Conservation (phyloP, 2,888 invertebrate species). For the Hirtodrosophila histrioides region DNA sequence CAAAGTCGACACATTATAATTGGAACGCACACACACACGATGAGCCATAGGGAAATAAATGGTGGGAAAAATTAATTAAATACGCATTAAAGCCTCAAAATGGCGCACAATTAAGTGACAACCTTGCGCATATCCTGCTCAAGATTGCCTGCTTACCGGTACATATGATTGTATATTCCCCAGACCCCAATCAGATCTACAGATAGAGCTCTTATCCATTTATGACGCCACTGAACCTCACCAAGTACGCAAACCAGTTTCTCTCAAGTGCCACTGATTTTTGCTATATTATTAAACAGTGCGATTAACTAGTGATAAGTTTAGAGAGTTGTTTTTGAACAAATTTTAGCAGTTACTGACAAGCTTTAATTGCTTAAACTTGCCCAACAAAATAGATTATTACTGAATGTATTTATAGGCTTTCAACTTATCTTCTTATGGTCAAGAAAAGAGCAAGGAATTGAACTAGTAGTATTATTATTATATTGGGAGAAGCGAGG, state of each 20-base stretch:
- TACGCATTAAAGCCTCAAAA: constrained; percentile 30
- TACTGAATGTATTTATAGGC: no score
- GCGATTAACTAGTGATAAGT: constrained; percentile 10
- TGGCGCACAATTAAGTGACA: constrained; percentile 16
- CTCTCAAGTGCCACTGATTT: constrained; percentile 25
- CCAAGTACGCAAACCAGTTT: constrained; percentile 56
- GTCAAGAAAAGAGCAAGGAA: no score
- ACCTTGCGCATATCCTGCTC: constrained; percentile 53
- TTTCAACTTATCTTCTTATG: no score
- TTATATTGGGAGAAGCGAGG: no score
- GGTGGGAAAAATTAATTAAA: constrained; percentile 49
- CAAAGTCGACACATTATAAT: constrained; percentile 58
- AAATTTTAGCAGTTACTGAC: constrained; percentile 1
- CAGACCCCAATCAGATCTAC: neutral
- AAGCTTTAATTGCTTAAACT: no score
- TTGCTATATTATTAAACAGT: neutral
- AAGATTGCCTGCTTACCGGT: constrained; percentile 16
- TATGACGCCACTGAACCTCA: constrained; percentile 54
- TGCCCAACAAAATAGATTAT: no score
- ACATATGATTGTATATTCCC: neutral
- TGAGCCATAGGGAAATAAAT: constrained; percentile 13
- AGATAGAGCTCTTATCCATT: constrained; percentile 42
- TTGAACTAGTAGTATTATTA: no score
- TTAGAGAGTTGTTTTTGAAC: constrained; percentile 15
- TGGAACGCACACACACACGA: constrained; percentile 33